Conservation (phyloP, 2,888 invertebrate genomes). For the Allacma fusca region DNA sequence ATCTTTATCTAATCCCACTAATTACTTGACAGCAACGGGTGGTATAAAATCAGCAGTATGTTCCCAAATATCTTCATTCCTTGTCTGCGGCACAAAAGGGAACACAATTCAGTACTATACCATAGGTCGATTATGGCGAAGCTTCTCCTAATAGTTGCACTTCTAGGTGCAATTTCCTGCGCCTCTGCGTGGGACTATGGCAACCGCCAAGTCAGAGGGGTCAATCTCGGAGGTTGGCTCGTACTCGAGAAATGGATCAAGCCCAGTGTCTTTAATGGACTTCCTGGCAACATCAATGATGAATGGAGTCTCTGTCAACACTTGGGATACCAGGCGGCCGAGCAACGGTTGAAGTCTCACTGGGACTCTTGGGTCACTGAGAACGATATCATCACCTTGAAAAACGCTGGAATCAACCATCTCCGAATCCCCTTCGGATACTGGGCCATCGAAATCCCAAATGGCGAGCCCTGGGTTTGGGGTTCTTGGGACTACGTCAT, state of each 20-base stretch:
- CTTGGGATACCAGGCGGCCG: constrained; percentile 52
- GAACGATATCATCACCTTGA: constrained; percentile 53
- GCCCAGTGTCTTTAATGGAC: constrained; percentile 44
- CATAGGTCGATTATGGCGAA: too few species aligned
- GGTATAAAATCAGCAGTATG: too few species aligned
- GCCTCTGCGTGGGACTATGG: constrained; percentile 45
- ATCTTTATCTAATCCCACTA: too few species aligned
- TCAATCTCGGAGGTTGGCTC: constrained; percentile 58
- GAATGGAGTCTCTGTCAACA: constrained; percentile 51
- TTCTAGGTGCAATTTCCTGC: too few species aligned
- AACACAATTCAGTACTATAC: too few species aligned
- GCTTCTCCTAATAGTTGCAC: too few species aligned
- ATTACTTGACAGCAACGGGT: too few species aligned
- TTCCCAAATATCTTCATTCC: too few species aligned
- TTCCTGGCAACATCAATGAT: constrained; percentile 52
- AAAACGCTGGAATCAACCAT: constrained; percentile 58
- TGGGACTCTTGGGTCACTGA: constrained; percentile 60
- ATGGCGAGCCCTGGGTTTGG: constrained; percentile 57
- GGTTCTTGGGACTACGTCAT: constrained; percentile 58
- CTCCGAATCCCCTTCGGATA: constrained; percentile 59
- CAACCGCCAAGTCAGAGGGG: constrained; percentile 50
- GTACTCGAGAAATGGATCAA: constrained; percentile 58
- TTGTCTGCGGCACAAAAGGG: too few species aligned
- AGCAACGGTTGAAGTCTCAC: constrained; percentile 50
- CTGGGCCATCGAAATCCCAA: constrained; percentile 58